Evolutionary conservation across 1,140 invertebrate species (phyloP).

Genomic region (Panagrolaimus sp.): DNA sequence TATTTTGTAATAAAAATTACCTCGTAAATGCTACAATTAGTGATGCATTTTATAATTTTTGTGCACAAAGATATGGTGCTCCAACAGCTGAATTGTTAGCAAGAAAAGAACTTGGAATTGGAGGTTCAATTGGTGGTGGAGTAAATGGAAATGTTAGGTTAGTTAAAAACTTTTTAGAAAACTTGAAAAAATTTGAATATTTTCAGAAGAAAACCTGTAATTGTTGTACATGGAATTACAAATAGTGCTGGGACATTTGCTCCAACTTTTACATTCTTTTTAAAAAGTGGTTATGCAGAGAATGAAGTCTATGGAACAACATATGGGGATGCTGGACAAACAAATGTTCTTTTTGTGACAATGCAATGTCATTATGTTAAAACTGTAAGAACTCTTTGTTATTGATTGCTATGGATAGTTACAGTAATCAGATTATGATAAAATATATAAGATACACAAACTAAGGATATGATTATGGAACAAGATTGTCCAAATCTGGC

Average conservation of each 20-base stretch:
- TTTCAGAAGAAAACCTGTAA: conserved; percentile 49
- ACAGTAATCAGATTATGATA: background rate
- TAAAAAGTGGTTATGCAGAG: conserved; percentile 46
- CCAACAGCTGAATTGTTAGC: conserved; percentile 35
- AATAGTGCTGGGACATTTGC: conserved; percentile 50
- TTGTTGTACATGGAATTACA: conserved; percentile 58
- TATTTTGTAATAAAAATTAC: no score
- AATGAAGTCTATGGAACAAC: conserved; percentile 58
- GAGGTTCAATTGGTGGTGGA: conserved; percentile 52
- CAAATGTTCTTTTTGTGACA: conserved; percentile 55
- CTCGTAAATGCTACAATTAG: background rate
- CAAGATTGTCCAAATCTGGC: no score
- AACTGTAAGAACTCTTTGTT: conserved; percentile 32
- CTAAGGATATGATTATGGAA: no score
- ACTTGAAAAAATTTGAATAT: background rate
- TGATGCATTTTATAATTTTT: conserved; percentile 21
- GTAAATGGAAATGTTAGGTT: conserved; percentile 29
- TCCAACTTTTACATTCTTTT: conserved; percentile 41
- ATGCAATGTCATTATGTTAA: conserved; percentile 58
- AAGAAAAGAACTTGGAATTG: conserved; percentile 39
- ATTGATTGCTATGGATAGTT: background rate
- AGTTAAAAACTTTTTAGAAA: conserved; percentile 7
- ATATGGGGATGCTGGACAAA: conserved; percentile 55
- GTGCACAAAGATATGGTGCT: conserved; percentile 33
- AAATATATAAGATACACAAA: conserved; percentile 26